Evolutionary conservation across 1,140 invertebrate genomes (phyloP).

Genomic region (Drosophila kurseongensis): DNA sequence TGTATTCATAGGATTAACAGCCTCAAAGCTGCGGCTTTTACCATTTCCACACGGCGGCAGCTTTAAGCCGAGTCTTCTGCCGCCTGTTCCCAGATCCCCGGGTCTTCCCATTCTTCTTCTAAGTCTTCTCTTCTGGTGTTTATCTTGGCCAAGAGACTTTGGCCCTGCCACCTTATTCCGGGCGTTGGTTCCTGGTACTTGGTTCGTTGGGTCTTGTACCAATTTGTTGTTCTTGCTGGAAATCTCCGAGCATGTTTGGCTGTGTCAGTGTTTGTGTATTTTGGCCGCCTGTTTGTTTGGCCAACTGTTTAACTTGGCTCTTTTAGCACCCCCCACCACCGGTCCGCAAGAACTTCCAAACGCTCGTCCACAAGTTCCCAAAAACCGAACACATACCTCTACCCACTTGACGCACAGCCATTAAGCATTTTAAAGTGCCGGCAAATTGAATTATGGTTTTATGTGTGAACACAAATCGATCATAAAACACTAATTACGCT

Average conservation of each 20-base stretch:
- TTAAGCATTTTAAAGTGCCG: slow-evolving; percentile 48
- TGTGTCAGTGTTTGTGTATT: slow-evolving; percentile 60
- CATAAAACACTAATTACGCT: slow-evolving; percentile 80
- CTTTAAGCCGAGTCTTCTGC: slow-evolving; percentile 29
- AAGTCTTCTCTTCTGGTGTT: slow-evolving; percentile 16
- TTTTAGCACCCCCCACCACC: slow-evolving; percentile 21
- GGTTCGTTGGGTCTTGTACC: slow-evolving; percentile 10
- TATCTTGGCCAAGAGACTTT: slow-evolving; percentile 67
- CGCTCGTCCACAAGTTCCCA: slow-evolving; percentile 32
- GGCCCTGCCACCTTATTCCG: slow-evolving; percentile 4
- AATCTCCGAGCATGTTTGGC: slow-evolving; percentile 34
- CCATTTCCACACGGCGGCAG: slow-evolving; percentile 67
- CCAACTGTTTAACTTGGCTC: slow-evolving; percentile 74
- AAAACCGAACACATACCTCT: neutral
- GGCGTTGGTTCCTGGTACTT: neutral
- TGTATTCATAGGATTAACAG: slow-evolving; percentile 78
- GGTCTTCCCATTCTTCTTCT: slow-evolving; percentile 1
- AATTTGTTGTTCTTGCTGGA: slow-evolving; percentile 45
- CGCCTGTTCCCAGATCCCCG: neutral
- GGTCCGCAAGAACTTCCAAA: slow-evolving; percentile 62
- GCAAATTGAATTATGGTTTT: slow-evolving; percentile 76
- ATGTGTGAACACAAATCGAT: slow-evolving; percentile 77
- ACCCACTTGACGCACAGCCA: neutral
- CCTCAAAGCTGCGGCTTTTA: slow-evolving; percentile 72
- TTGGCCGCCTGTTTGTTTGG: slow-evolving; percentile 57